Conservation (phyloP, 2,888 invertebrate species). For the Drosophila niveifrons region DNA sequence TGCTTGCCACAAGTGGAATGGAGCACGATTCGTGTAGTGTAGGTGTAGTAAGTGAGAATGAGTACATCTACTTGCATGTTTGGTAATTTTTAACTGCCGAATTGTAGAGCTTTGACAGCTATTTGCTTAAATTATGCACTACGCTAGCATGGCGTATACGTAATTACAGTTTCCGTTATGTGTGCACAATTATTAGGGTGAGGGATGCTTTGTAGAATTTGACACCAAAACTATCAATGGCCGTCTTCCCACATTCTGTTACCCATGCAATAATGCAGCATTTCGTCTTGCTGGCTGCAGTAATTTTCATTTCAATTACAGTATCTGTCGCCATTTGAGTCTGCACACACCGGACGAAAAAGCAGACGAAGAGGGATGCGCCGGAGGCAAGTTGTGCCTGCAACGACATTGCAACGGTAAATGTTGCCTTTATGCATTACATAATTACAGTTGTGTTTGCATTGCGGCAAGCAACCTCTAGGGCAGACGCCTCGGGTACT, state of each 20-base stretch:
- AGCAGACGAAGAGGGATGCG: slow-evolving; percentile 9
- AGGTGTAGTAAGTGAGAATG: background rate
- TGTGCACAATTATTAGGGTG: slow-evolving; percentile 15
- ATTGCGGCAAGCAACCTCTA: slow-evolving; percentile 49
- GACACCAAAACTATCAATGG: slow-evolving; percentile 32
- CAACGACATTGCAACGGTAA: slow-evolving; percentile 48
- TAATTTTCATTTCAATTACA: slow-evolving; percentile 74
- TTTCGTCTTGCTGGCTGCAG: slow-evolving; percentile 43
- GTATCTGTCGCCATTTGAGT: slow-evolving; percentile 62
- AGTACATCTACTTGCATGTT: slow-evolving; percentile 19
- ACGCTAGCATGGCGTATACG: slow-evolving; percentile 61
- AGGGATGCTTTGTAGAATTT: background rate
- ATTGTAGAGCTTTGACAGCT: slow-evolving; percentile 40
- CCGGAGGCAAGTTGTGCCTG: background rate
- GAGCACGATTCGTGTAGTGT: background rate
- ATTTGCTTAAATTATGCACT: slow-evolving; percentile 58
- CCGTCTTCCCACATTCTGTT: slow-evolving; percentile 37
- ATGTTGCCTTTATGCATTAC: slow-evolving; percentile 75
- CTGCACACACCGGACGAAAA: slow-evolving; percentile 7
- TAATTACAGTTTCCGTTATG: slow-evolving; percentile 51
- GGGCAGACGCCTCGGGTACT: slow-evolving; percentile 28
- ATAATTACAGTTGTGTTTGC: slow-evolving; percentile 78
- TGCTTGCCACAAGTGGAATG: slow-evolving; percentile 50
- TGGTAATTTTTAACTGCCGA: slow-evolving; percentile 33
- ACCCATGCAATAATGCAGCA: slow-evolving; percentile 9